phyloP scores from a whole-genome alignment of 2,797 vertebrate genomes.

The Holocentrus rufus region DNA sequence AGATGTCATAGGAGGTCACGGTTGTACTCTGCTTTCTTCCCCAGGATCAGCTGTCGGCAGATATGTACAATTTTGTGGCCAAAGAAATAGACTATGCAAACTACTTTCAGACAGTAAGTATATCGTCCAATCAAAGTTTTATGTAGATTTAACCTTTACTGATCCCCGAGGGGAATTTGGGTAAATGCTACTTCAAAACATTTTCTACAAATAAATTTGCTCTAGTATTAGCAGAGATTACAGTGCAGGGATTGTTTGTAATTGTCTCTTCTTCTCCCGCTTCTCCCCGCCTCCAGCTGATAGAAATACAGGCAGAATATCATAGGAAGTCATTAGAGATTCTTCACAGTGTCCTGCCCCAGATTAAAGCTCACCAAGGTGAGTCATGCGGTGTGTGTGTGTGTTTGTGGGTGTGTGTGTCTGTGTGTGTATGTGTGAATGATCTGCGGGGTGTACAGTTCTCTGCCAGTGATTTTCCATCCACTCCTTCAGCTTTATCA shows the following conservation, averaged over 20 bases:
- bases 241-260: constrained; percentile 7
- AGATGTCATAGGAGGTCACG: background rate
- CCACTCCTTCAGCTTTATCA: constrained; percentile 32
- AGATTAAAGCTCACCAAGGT: constrained; percentile 99
- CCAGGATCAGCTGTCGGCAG: constrained; percentile 97
- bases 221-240: background rate
- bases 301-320: constrained; percentile 96
- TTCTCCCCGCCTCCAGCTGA: constrained; percentile 81
- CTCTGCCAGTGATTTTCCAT: constrained; percentile 31
- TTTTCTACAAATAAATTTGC: background rate
- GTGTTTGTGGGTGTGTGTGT: constrained; percentile 23
- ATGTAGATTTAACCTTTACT: background rate
- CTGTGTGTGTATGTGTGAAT: background rate
- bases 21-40: constrained; percentile 48
- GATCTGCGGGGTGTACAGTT: constrained; percentile 28
- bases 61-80: constrained; percentile 99
- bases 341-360: constrained; percentile 91
- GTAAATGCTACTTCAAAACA: background rate
- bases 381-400: constrained; percentile 70
- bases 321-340: constrained; percentile 94
- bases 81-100: constrained; percentile 99
- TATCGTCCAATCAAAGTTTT: background rate
- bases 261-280: constrained; percentile 11
- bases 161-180: background rate
- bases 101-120: constrained; percentile 94